Conservation (phyloP, 2,888 invertebrate species). For the Gastrophysa polygoni region DNA sequence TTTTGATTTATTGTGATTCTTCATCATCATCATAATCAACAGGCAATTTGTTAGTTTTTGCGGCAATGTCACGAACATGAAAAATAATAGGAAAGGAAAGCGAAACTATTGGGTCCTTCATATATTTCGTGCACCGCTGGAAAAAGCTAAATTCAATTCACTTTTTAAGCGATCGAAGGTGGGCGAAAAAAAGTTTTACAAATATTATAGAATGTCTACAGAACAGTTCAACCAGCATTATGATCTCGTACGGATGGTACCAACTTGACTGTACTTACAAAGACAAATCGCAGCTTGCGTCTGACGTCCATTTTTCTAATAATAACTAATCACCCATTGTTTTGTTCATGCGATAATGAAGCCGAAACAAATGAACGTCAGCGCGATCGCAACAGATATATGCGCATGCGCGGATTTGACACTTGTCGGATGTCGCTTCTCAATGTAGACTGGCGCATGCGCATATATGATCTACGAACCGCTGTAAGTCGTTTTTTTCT, state of each 20-base stretch:
- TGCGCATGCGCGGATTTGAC: too few relatives aligned
- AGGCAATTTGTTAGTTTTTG: constrained; percentile 2
- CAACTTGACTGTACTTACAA: too few relatives aligned
- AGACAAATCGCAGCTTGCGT: too few relatives aligned
- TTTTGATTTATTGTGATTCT: not conserved
- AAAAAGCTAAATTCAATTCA: constrained; percentile 1
- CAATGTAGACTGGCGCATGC: too few relatives aligned
- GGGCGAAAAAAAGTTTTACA: not conserved
- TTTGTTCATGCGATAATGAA: too few relatives aligned
- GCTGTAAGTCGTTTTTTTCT: too few relatives aligned
- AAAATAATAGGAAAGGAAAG: not conserved
- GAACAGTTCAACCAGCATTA: not conserved
- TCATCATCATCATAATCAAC: constrained; percentile 8
- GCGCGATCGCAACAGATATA: too few relatives aligned
- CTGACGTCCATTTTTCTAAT: too few relatives aligned
- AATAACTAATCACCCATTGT: too few relatives aligned
- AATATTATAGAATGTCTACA: not conserved
- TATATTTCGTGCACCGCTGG: constrained; percentile 1
- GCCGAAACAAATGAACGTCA: too few relatives aligned
- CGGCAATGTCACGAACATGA: not conserved
- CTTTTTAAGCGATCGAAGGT: not conserved
- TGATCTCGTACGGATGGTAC: constrained; percentile 3
- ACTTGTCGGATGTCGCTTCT: too few relatives aligned
- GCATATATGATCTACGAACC: too few relatives aligned
- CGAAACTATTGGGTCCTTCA: not conserved